A percentile compares a stretch with the other conserved stretches of the same genome.
phyloP scores from a whole-genome alignment of 2,888 invertebrate genomes.

The Nymphalis c-album region DNA sequence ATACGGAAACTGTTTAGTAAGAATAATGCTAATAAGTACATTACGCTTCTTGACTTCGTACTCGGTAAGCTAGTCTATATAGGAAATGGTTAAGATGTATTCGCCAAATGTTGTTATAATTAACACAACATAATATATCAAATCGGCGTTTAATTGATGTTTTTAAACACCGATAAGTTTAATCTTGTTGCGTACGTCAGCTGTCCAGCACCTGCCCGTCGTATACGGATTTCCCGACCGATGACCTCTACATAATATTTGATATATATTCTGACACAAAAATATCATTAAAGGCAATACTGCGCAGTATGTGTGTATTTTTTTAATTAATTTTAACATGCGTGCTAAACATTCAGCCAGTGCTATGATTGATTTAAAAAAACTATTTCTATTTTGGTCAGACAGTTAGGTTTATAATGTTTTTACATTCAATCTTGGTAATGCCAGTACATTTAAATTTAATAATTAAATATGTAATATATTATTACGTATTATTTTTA shows the following conservation, averaged over 20 bases:
- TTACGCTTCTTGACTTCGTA: too few species aligned
- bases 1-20: too few species aligned
- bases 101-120: background rate
- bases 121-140: constrained; percentile 11
- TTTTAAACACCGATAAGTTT: constrained; percentile 19
- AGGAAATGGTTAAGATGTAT: too few species aligned
- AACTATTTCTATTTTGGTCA: too few species aligned
- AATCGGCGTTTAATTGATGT: constrained; percentile 32
- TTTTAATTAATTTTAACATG: background rate
- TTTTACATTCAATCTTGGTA: too few species aligned
- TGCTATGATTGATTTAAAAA: background rate
- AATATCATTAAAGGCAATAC: background rate
- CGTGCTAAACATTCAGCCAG: background rate
- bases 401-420: too few species aligned
- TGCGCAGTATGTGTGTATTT: constrained; percentile 2
- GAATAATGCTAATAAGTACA: too few species aligned
- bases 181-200: constrained; percentile 36
- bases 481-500: too few species aligned
- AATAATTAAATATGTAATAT: too few species aligned
- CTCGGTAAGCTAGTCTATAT: too few species aligned
- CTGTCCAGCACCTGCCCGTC: constrained; percentile 58
- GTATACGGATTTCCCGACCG: constrained; percentile 57
- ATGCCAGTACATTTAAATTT: too few species aligned
- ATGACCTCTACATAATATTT: constrained; percentile 45
- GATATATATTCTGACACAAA: constrained; percentile 1